Percentiles rank a stretch among this genome's conserved stretches.
Conservation (phyloP, 2,888 invertebrate genomes). For the Tenthredo amoena region DNA sequence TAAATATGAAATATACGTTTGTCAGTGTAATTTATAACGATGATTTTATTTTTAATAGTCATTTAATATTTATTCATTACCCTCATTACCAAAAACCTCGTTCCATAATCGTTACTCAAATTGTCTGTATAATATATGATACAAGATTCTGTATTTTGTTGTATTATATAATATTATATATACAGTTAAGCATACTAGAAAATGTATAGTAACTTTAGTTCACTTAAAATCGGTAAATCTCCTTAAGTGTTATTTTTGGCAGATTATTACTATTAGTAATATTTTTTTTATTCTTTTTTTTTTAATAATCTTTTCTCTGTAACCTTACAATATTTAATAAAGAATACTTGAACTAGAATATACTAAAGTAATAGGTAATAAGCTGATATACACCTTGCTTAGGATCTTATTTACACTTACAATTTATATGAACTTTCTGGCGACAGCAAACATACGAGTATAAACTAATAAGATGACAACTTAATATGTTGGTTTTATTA, state of each 20-base stretch:
- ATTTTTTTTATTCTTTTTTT: constrained; percentile 1
- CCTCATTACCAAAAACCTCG: constrained; percentile 48
- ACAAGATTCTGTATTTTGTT: constrained; percentile 35
- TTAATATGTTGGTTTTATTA: neutral
- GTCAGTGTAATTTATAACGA: constrained; percentile 14
- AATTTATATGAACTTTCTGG: constrained; percentile 4
- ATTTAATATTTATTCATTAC: constrained; percentile 36
- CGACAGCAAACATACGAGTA: constrained; percentile 15
- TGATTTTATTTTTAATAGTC: constrained; percentile 42
- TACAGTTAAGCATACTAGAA: constrained; percentile 25
- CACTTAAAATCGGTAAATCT: neutral
- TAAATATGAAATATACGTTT: neutral
- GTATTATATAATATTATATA: constrained; percentile 30
- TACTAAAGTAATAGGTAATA: neutral
- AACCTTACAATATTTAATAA: constrained; percentile 22
- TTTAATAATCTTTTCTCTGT: constrained; percentile 11
- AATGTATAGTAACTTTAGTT: constrained; percentile 44
- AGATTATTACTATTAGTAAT: constrained; percentile 33
- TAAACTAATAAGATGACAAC: constrained; percentile 4
- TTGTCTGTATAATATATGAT: constrained; percentile 30
- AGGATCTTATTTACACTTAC: constrained; percentile 42
- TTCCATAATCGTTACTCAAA: constrained; percentile 16
- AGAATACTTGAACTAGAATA: constrained; percentile 21
- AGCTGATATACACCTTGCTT: constrained; percentile 4
- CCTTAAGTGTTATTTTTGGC: constrained; percentile 48